Conservation (phyloP, 2,113 vertebrate genomes). For the Pavo muticus region DNA sequence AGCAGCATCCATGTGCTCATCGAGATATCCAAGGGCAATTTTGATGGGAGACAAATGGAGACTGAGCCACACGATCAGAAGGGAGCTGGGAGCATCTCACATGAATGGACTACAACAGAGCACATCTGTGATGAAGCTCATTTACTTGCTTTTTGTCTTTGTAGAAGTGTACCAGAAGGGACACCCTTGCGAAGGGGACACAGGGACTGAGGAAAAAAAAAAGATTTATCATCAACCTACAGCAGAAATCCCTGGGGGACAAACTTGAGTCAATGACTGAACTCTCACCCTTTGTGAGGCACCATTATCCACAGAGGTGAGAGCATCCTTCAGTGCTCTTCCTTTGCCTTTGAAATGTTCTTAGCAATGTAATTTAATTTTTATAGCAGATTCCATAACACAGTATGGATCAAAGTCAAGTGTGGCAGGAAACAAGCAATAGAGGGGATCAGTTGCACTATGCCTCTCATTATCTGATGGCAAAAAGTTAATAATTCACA, state of each 20-base stretch:
- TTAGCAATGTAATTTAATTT: not conserved
- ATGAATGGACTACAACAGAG: not conserved
- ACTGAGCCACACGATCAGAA: not conserved
- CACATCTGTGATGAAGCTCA: not conserved
- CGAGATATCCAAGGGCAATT: not conserved
- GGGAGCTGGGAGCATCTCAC: not conserved
- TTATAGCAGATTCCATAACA: not conserved
- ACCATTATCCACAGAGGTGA: not conserved
- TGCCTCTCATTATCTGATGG: not conserved
- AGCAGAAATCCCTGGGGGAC: not conserved
- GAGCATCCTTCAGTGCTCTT: not conserved
- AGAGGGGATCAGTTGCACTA: not conserved
- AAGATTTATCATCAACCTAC: not conserved
- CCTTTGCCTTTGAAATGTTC: not conserved
- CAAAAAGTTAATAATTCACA: conserved; percentile 29
- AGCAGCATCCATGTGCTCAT: not conserved
- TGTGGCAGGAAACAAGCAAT: not conserved
- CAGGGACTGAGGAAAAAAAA: not conserved
- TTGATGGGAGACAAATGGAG: accelerated
- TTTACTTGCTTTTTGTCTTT: not conserved
- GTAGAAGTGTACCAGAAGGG: not conserved
- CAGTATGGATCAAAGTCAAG: not conserved
- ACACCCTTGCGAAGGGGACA: not conserved
- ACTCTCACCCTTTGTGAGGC: not conserved
- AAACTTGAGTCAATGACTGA: not conserved